Conservation (phyloP, 2,113 vertebrate species). For the Aspiorhynchus laticeps region DNA sequence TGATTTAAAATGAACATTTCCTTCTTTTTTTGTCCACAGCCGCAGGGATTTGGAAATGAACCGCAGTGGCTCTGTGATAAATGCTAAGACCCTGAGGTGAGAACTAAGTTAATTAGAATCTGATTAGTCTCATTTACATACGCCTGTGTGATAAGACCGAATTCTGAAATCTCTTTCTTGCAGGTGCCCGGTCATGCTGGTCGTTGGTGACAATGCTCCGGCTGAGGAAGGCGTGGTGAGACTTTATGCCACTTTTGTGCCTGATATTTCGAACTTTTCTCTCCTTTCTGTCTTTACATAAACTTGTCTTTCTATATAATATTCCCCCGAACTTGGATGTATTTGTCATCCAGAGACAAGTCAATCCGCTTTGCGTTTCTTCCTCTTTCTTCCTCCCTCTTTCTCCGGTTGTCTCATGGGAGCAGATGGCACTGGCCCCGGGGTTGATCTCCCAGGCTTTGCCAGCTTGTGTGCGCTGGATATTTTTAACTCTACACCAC, state of each 20-base stretch:
- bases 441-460: slow-evolving; percentile 46
- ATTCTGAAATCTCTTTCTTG: not conserved
- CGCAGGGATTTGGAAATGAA: slow-evolving; percentile 96
- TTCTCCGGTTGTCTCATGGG: slow-evolving; percentile 38
- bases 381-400: slow-evolving; percentile 27
- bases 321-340: slow-evolving; percentile 13
- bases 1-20: not conserved
- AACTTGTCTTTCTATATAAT: slow-evolving; percentile 30
- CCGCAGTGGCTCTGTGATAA: slow-evolving; percentile 86
- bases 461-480: slow-evolving; percentile 51
- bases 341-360: slow-evolving; percentile 52
- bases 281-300: not conserved
- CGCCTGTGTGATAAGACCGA: not conserved
- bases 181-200: slow-evolving; percentile 95
- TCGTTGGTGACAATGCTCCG: slow-evolving; percentile 92
- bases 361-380: slow-evolving; percentile 16
- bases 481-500: slow-evolving; percentile 44
- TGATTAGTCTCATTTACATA: rapidly evolving
- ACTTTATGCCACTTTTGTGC: slow-evolving; percentile 34
- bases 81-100: slow-evolving; percentile 93
- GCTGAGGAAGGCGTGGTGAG: slow-evolving; percentile 97
- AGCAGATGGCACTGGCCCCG: slow-evolving; percentile 59
- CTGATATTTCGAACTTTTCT: not conserved
- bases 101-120: not conserved
- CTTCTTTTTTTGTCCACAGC: slow-evolving; percentile 67